These are phyloP conservation scores for Peromyscus eremicus DNA, from an alignment of 2,797 vertebrate species.

Conservation along the genomic window DNA sequence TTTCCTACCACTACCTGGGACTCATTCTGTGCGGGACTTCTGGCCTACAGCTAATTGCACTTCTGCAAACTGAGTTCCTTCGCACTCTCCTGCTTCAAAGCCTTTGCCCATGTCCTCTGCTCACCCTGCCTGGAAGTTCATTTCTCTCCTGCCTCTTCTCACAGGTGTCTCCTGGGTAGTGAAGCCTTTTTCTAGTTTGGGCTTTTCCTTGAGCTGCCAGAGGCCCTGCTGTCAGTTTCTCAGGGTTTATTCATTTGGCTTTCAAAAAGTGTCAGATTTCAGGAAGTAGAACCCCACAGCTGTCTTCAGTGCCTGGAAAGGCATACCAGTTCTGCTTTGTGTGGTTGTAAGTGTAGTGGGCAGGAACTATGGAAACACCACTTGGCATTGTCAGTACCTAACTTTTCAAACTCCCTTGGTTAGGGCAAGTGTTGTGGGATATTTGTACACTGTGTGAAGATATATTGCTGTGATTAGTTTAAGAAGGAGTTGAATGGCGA, in stretches of 20 bases:
- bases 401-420: slow-evolving; percentile 13
- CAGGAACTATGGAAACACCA: slow-evolving; percentile 1
- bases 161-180: not conserved
- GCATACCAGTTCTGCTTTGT: not conserved
- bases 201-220: slow-evolving; percentile 3
- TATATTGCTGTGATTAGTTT: not conserved
- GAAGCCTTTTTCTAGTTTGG: not conserved
- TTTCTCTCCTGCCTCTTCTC: not conserved
- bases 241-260: not conserved
- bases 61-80: not conserved
- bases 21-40: not conserved
- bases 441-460: not conserved
- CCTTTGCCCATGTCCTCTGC: not conserved
- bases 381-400: not conserved
- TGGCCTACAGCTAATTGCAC: not conserved
- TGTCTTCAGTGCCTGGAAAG: not conserved
- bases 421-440: not conserved
- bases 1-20: not conserved
- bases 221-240: not conserved
- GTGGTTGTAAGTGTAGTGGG: not conserved
- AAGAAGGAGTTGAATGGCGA: not conserved
- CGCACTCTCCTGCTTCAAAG: not conserved
- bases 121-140: not conserved
- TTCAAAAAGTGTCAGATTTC: not conserved
- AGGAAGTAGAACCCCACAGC: not conserved